Percentiles rank a stretch among this genome's conserved stretches.
These are phyloP conservation scores for Zeus faber DNA, from an alignment of 2,113 vertebrate genomes.

Conservation along the genomic window DNA sequence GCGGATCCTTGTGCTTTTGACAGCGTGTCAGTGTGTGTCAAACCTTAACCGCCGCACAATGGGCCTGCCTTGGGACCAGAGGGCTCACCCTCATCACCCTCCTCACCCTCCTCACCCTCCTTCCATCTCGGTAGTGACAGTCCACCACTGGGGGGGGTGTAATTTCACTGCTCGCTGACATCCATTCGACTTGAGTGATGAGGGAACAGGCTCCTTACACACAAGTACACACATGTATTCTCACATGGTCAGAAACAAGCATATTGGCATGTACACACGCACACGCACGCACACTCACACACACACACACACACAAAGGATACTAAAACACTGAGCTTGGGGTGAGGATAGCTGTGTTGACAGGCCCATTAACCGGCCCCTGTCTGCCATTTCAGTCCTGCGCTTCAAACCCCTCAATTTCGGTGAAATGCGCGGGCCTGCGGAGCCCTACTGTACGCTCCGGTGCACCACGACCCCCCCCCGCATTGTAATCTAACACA, in stretches of 20 bases:
- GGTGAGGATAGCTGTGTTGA: conserved; percentile 56
- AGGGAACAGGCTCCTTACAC: conserved; percentile 44
- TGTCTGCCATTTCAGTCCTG: conserved; percentile 50
- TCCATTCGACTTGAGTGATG: conserved; percentile 68
- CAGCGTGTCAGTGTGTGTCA: conserved; percentile 62
- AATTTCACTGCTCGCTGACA: conserved; percentile 73
- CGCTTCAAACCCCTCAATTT: conserved; percentile 52
- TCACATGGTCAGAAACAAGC: background rate
- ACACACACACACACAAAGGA: conserved; percentile 26
- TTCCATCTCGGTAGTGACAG: conserved; percentile 56
- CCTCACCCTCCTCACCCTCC: background rate
- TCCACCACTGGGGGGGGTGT: conserved; percentile 53
- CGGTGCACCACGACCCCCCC: conserved; percentile 30
- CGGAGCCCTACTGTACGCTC: conserved; percentile 44
- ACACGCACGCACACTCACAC: conserved; percentile 17
- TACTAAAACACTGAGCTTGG: conserved; percentile 54
- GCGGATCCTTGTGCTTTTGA: conserved; percentile 67
- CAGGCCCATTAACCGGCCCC: conserved; percentile 61
- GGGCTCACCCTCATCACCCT: conserved; percentile 45
- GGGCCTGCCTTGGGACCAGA: conserved; percentile 58
- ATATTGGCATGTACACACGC: conserved; percentile 8
- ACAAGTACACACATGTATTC: background rate
- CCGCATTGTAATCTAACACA: conserved; percentile 22
- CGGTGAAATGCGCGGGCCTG: conserved; percentile 45
- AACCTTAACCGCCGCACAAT: conserved; percentile 65